Percentiles rank a stretch among this genome's conserved stretches.
Conservation (phyloP, 1,140 invertebrate genomes). For the Eufriesea mexicana region DNA sequence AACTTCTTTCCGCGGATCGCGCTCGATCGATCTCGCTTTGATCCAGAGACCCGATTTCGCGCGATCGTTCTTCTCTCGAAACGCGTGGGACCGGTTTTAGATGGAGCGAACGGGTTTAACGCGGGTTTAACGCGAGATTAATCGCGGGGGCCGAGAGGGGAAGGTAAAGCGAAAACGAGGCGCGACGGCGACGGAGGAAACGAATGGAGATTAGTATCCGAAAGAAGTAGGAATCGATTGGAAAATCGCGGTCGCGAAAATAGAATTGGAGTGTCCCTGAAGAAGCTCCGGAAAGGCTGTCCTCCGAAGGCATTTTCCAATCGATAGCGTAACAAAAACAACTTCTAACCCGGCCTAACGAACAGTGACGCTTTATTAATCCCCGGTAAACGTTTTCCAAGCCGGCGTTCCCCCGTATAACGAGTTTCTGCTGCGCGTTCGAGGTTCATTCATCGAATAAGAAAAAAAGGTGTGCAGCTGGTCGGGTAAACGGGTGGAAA, state of each 20-base stretch:
- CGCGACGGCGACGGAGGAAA: too few relatives aligned
- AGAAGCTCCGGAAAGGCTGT: background rate
- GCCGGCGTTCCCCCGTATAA: background rate
- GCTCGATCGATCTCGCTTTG: too few relatives aligned
- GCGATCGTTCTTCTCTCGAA: background rate
- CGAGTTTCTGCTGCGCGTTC: constrained; percentile 8
- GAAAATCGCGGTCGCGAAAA: background rate
- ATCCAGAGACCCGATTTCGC: too few relatives aligned
- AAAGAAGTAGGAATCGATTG: background rate
- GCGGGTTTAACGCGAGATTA: too few relatives aligned
- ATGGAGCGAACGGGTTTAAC: too few relatives aligned
- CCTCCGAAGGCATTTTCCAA: background rate
- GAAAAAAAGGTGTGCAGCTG: constrained; percentile 4
- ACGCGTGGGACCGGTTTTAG: too few relatives aligned
- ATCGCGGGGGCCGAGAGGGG: too few relatives aligned
- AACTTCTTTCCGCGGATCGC: too few relatives aligned
- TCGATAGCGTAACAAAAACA: constrained; percentile 23
- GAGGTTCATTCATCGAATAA: constrained; percentile 43
- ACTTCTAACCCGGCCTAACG: constrained; percentile 30
- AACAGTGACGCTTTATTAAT: constrained; percentile 41
- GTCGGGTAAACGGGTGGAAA: constrained; percentile 19
- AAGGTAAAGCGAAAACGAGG: too few relatives aligned
- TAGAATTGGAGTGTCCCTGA: background rate
- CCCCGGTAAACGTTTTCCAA: background rate
- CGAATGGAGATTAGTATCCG: too few relatives aligned